phyloP scores from a whole-genome alignment of 1,140 invertebrate genomes.

The Antheraea pernyi region DNA sequence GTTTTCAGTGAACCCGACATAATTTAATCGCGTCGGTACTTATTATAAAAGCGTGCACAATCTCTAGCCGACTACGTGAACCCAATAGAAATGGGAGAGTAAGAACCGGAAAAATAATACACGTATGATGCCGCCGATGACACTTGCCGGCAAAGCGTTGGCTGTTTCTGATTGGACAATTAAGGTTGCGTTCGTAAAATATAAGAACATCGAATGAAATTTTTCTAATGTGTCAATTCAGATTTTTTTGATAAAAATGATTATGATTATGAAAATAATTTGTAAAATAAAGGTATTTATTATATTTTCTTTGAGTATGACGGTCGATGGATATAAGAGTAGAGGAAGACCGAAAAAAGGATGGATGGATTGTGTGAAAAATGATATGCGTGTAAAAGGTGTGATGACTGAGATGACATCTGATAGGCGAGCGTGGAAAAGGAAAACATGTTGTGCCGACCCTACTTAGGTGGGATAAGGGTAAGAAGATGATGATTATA shows the following conservation, averaged over 20 bases:
- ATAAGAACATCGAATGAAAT: background rate
- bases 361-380: no score
- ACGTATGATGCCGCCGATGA: slow-evolving; percentile 73
- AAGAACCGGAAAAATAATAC: slow-evolving; percentile 73
- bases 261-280: no score
- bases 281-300: no score
- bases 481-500: no score
- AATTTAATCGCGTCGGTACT: slow-evolving; percentile 38
- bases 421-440: no score
- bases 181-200: slow-evolving; percentile 37
- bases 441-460: no score
- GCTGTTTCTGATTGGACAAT: slow-evolving; percentile 64
- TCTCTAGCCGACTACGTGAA: slow-evolving; percentile 43
- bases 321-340: no score
- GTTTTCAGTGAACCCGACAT: slow-evolving; percentile 70
- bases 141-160: slow-evolving; percentile 74
- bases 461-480: no score
- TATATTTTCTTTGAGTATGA: no score
- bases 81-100: slow-evolving; percentile 50
- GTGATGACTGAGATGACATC: no score
- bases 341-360: no score
- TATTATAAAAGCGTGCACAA: slow-evolving; percentile 35
- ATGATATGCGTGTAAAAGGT: no score
- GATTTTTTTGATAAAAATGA: background rate
- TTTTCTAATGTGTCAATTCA: background rate